These are phyloP conservation scores for Junco hyemalis DNA, from an alignment of 2,113 vertebrate genomes.

Conservation along the genomic window DNA sequence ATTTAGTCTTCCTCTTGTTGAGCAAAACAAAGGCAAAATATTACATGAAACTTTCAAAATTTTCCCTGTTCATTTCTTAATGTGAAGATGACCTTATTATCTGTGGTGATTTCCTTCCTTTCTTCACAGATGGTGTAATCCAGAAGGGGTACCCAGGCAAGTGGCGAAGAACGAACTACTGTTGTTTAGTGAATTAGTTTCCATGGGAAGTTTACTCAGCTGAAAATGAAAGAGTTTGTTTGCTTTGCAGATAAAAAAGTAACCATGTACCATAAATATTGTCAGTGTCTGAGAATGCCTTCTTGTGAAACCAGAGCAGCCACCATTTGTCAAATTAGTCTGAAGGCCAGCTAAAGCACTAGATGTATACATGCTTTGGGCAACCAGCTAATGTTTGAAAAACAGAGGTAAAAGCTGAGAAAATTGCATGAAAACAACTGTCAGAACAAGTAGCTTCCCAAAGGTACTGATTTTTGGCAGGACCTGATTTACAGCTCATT, in stretches of 20 bases:
- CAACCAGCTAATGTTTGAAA: neutral
- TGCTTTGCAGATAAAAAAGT: conserved; percentile 21
- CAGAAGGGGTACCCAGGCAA: neutral
- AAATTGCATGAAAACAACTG: neutral
- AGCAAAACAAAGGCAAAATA: neutral
- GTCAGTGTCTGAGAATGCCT: neutral
- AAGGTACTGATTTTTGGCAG: neutral
- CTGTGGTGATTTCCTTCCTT: conserved; percentile 35
- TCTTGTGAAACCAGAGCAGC: conserved; percentile 28
- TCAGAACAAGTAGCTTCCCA: neutral
- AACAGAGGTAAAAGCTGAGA: neutral
- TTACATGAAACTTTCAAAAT: conserved; percentile 16
- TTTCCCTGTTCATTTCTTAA: conserved; percentile 16
- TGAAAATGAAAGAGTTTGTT: conserved; percentile 14
- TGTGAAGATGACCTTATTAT: conserved; percentile 9
- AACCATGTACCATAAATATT: neutral
- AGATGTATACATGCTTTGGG: neutral
- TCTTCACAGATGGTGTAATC: conserved; percentile 26
- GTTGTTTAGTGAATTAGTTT: conserved; percentile 27
- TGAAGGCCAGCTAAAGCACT: neutral
- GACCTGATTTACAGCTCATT: neutral
- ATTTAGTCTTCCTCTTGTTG: neutral
- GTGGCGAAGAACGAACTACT: neutral
- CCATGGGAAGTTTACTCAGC: conserved; percentile 26
- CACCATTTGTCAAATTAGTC: neutral